Percentiles rank a stretch among this genome's conserved stretches.
phyloP scores from a whole-genome alignment of 2,888 invertebrate genomes.

The Argyresthia albistria region DNA sequence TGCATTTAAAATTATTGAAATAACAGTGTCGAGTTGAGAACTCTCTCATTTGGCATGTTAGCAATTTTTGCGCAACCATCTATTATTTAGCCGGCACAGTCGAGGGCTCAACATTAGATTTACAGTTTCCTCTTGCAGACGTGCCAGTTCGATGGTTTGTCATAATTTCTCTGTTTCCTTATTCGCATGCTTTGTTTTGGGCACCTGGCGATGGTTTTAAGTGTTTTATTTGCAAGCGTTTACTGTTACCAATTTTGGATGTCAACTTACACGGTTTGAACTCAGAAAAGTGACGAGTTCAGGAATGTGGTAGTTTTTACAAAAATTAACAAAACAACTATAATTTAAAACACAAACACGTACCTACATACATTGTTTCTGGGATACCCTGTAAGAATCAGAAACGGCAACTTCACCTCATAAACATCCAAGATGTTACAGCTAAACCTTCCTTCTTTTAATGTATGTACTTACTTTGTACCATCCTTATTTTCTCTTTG shows the following conservation, averaged over 20 bases:
- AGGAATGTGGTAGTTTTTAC: no score
- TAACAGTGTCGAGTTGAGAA: neutral
- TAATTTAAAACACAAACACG: no score
- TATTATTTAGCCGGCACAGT: conserved; percentile 41
- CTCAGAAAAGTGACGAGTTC: no score
- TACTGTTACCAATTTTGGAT: neutral
- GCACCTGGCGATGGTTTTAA: conserved; percentile 10
- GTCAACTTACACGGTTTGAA: neutral
- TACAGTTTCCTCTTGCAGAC: conserved; percentile 38
- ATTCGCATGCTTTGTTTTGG: conserved; percentile 6
- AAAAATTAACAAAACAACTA: no score
- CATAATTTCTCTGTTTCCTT: conserved; percentile 13
- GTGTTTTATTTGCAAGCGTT: conserved; percentile 8
- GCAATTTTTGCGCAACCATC: conserved; percentile 42
- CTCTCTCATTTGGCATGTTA: neutral
- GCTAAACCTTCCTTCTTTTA: no score
- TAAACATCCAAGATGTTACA: no score
- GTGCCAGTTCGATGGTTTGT: conserved; percentile 20
- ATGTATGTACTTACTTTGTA: neutral
- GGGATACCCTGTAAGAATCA: no score
- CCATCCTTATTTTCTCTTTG: neutral
- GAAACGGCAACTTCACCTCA: no score
- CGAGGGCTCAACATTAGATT: conserved; percentile 46
- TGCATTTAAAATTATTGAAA: no score
- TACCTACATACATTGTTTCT: no score